phyloP scores from a whole-genome alignment of 2,888 invertebrate species.

The Drosophila putrida region DNA sequence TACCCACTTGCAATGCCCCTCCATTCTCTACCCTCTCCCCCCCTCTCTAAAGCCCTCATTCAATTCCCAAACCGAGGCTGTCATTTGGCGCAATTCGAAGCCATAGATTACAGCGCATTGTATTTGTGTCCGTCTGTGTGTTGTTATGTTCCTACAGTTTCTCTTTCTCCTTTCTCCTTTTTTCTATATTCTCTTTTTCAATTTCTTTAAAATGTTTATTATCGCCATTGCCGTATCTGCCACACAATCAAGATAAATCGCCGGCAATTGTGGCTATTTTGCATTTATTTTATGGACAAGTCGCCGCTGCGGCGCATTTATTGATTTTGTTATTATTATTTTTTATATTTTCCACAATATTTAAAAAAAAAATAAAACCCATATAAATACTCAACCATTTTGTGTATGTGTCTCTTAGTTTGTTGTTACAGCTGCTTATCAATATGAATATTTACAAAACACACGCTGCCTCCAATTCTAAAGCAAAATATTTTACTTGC shows the following conservation, averaged over 20 bases:
- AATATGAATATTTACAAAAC: slow-evolving; percentile 40
- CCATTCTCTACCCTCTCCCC: not conserved
- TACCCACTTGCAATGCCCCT: slow-evolving; percentile 10
- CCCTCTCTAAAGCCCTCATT: slow-evolving; percentile 1
- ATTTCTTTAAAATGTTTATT: slow-evolving; percentile 72
- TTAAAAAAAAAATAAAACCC: slow-evolving; percentile 34
- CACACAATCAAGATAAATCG: slow-evolving; percentile 75
- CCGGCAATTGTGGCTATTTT: slow-evolving; percentile 69
- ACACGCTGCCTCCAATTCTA: slow-evolving; percentile 11
- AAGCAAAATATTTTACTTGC: slow-evolving; percentile 45
- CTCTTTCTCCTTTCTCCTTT: not conserved
- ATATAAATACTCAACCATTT: slow-evolving; percentile 23
- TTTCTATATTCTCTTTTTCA: slow-evolving; percentile 33
- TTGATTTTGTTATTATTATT: slow-evolving; percentile 72
- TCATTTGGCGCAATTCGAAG: slow-evolving; percentile 40
- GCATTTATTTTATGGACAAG: slow-evolving; percentile 68
- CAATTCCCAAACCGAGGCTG: slow-evolving; percentile 37
- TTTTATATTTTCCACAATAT: slow-evolving; percentile 15
- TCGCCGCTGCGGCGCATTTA: slow-evolving; percentile 70
- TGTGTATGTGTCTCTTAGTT: slow-evolving; percentile 37
- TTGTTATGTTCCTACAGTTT: slow-evolving; percentile 4
- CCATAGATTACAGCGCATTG: slow-evolving; percentile 46
- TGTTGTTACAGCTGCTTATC: slow-evolving; percentile 29
- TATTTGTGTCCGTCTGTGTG: slow-evolving; percentile 26
- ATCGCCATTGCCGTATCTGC: slow-evolving; percentile 57